A percentile compares a stretch with the other conserved stretches of the same genome.
phyloP scores from a whole-genome alignment of 2,797 vertebrate genomes.

The Simalia tracyae region DNA sequence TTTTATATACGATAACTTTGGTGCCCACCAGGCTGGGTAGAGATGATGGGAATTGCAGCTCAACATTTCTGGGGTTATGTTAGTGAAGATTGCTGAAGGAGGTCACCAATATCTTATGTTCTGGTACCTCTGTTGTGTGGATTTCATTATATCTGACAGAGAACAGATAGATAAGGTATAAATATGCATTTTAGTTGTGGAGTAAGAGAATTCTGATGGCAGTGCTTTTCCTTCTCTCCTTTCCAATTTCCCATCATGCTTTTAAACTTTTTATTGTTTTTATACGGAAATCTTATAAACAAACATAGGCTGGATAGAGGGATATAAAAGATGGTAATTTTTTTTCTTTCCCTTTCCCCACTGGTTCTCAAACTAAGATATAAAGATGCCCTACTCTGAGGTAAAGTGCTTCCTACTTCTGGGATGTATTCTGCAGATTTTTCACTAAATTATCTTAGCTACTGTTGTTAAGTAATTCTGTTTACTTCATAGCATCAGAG shows the following conservation, averaged over 20 bases:
- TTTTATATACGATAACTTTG: not conserved
- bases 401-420: slow-evolving; percentile 77
- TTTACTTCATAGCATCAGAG: slow-evolving; percentile 76
- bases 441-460: slow-evolving; percentile 76
- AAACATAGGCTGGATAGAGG: slow-evolving; percentile 17
- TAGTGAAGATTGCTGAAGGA: not conserved
- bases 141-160: not conserved
- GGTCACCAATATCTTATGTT: not conserved
- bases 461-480: slow-evolving; percentile 78
- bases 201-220: not conserved
- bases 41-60: not conserved
- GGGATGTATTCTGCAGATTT: slow-evolving; percentile 76
- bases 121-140: not conserved
- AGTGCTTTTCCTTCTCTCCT: not conserved
- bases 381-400: slow-evolving; percentile 69
- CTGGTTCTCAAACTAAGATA: slow-evolving; percentile 64
- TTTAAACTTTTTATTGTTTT: slow-evolving; percentile 1
- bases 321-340: slow-evolving; percentile 33
- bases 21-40: not conserved
- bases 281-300: slow-evolving; percentile 37
- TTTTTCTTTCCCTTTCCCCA: not conserved
- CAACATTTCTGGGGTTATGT: not conserved
- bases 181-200: not conserved
- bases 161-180: not conserved
- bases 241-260: slow-evolving; percentile 17